Conservation (phyloP, 2,888 invertebrate genomes). For the Scaptomyza reducta region DNA sequence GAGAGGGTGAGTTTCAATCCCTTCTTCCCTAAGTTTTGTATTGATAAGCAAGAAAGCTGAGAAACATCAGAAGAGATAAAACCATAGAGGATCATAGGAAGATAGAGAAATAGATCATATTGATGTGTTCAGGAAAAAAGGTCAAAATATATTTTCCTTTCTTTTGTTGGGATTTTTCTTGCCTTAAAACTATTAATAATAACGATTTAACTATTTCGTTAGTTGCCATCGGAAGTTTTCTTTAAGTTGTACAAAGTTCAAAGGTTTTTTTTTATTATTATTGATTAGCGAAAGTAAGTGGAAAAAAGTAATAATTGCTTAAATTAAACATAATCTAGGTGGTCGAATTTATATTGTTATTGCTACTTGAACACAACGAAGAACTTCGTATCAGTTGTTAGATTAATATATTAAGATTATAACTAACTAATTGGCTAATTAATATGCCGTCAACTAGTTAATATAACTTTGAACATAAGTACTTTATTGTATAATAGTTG, state of each 20-base stretch:
- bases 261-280: not conserved
- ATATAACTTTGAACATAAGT: too few species aligned
- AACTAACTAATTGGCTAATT: slow-evolving; percentile 40
- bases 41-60: too few species aligned
- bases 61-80: too few species aligned
- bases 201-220: not conserved
- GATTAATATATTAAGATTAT: slow-evolving; percentile 13
- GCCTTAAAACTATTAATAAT: too few species aligned
- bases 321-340: slow-evolving; percentile 36
- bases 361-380: slow-evolving; percentile 35
- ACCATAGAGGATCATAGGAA: too few species aligned
- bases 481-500: not conserved
- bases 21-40: too few species aligned
- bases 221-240: not conserved
- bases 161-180: not conserved
- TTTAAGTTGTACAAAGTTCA: not conserved
- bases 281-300: not conserved
- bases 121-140: too few species aligned
- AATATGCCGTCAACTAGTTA: not conserved
- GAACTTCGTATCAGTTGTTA: not conserved
- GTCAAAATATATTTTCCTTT: too few species aligned
- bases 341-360: slow-evolving; percentile 37
- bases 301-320: slow-evolving; percentile 18
- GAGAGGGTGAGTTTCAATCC: slow-evolving; percentile 89
- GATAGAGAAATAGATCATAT: too few species aligned